phyloP scores from a whole-genome alignment of 92 coral and sea anemone genomes.

The Porites lobata region DNA sequence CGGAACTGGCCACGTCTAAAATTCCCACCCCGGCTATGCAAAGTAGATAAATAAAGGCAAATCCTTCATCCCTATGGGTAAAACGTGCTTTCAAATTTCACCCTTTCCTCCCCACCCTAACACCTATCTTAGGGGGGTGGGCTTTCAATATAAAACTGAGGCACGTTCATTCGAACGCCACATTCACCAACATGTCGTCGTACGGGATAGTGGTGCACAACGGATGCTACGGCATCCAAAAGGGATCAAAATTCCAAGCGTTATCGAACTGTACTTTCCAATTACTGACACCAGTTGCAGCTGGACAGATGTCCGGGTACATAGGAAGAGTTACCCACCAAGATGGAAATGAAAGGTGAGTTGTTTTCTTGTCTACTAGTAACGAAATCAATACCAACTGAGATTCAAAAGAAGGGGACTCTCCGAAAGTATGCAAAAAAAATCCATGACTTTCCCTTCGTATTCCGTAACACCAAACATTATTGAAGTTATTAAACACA shows the following conservation, averaged over 20 bases:
- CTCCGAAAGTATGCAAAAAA: not conserved
- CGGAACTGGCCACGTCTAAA: too few relatives aligned
- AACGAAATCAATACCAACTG: not conserved
- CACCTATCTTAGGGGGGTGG: too few relatives aligned
- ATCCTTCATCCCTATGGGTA: not conserved
- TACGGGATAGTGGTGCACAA: not conserved
- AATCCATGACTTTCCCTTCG: not conserved
- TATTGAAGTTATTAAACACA: too few relatives aligned
- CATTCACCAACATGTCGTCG: too few relatives aligned
- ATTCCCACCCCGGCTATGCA: too few relatives aligned
- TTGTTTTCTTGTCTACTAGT: not conserved
- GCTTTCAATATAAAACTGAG: not conserved
- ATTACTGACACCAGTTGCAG: not conserved
- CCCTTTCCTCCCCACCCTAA: too few relatives aligned
- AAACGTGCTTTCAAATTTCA: too few relatives aligned
- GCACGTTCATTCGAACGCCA: not conserved
- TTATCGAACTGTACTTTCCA: not conserved
- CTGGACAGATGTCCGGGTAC: not conserved
- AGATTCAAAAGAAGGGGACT: not conserved
- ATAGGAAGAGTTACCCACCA: not conserved
- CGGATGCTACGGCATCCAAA: constrained; percentile 1
- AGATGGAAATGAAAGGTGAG: constrained; percentile 1
- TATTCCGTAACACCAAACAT: too few relatives aligned
- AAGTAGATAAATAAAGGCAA: too few relatives aligned
- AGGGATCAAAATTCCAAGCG: not conserved